A percentile compares a stretch with the other conserved stretches of the same genome.
phyloP scores from a whole-genome alignment of 2,113 vertebrate species.

The Eublepharis macularius region DNA sequence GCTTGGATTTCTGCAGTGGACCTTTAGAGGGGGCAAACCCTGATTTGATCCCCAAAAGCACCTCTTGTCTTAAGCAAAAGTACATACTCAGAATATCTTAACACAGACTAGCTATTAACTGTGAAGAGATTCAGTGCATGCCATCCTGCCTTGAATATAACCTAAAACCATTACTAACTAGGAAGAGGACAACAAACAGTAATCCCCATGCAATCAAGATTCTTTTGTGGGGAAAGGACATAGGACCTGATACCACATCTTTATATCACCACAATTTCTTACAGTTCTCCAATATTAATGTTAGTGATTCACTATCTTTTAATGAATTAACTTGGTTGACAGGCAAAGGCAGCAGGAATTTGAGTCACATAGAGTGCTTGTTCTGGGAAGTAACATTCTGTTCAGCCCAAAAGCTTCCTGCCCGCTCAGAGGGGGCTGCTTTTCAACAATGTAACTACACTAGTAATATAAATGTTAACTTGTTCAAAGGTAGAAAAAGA shows the following conservation, averaged over 20 bases:
- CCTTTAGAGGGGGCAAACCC: background rate
- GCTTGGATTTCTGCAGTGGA: no score
- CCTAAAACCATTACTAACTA: no score
- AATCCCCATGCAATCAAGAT: no score
- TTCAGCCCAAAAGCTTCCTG: background rate
- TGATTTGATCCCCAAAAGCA: background rate
- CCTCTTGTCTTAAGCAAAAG: background rate
- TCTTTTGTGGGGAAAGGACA: no score
- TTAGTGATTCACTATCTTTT: no score
- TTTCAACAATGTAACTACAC: background rate
- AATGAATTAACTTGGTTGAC: no score
- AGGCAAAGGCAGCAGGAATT: background rate
- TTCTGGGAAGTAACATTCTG: background rate
- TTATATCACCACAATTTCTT: no score
- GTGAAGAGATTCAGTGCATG: background rate
- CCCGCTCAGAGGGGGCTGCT: background rate
- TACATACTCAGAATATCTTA: background rate
- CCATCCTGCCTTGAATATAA: background rate
- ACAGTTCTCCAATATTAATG: background rate
- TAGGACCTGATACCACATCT: no score
- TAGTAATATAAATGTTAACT: background rate
- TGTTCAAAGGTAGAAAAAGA: background rate
- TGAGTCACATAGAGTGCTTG: background rate
- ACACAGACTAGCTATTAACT: background rate
- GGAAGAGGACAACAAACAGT: no score